Evolutionary conservation across 2,113 vertebrate species (phyloP).

Genomic region (Perca flavescens): DNA sequence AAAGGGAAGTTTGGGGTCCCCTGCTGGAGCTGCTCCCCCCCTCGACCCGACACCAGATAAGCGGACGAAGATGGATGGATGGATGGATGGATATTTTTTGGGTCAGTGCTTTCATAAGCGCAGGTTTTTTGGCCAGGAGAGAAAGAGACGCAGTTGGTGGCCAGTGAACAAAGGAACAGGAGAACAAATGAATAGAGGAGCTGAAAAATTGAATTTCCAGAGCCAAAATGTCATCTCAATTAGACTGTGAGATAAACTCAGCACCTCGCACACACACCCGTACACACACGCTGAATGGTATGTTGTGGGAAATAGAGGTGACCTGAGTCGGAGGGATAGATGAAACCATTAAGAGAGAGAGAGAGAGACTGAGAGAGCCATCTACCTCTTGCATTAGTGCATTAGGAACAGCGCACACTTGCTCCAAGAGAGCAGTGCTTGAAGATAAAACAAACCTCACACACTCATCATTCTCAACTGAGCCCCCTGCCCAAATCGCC

Average conservation of each 20-base stretch:
- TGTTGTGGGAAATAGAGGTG: conserved; percentile 40
- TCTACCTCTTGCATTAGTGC: conserved; percentile 59
- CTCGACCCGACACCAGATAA: too few relatives aligned
- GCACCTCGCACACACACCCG: conserved; percentile 6
- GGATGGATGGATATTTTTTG: too few relatives aligned
- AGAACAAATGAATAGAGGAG: conserved; percentile 65
- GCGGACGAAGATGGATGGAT: too few relatives aligned
- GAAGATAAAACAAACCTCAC: conserved; percentile 60
- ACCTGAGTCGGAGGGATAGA: conserved; percentile 38
- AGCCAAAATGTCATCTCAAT: conserved; percentile 71
- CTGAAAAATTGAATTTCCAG: conserved; percentile 76
- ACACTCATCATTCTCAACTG: conserved; percentile 44
- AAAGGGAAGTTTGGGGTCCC: too few relatives aligned
- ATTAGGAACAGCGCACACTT: conserved; percentile 29
- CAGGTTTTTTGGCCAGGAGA: conserved; percentile 61
- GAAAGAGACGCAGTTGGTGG: conserved; percentile 46
- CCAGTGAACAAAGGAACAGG: conserved; percentile 54
- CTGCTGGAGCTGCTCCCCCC: too few relatives aligned
- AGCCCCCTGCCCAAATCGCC: conserved; percentile 20
- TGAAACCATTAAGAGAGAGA: conserved; percentile 31
- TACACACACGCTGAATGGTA: conserved; percentile 3
- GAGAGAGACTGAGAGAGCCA: conserved; percentile 19
- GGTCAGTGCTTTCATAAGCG: conserved; percentile 62
- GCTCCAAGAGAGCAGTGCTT: conserved; percentile 36
- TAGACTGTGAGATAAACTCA: conserved; percentile 63